Base-by-base conservation (phyloP, 2,888 invertebrate species). In the Pterostichus niger region DNA sequence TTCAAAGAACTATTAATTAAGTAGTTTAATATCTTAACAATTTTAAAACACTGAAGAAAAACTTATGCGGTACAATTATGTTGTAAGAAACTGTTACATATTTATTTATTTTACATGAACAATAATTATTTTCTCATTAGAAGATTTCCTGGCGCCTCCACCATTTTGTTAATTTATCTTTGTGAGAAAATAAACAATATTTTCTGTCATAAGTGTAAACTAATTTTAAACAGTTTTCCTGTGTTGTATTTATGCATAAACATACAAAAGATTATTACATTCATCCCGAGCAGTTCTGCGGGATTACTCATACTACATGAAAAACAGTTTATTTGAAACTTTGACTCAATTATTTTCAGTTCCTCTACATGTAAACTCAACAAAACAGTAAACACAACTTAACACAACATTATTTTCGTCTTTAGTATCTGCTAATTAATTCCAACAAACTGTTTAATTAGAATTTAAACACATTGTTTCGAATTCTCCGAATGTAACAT, bases 401-500 rank as follows among this genome's bases (percentile, higher is more conserved):
- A 59, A 31, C 59, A 59, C 59, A 59, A 59, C 59, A 59, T 59
- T 59, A 59, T 59, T 59, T 59, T 59, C 59, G 59, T 59, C 59
- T 59, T 59, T 59, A 59, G 59, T 59, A 59, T 59, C 59, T 59
- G 59, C 31, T 59, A 59, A 59, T 59, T 59, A 59, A 59, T 59
- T 17, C 59, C 31, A 59, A 11, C 59, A 59, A 59, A 49, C 59
- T 59, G 59, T 59, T 59, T 59, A 59, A 59, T 59, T 59, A 59
- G 59, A 59, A 59, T 59, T 31, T 59, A 59, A 59, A 59, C n/a
- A 31, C 59, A 59, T 59, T 59, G 59, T 59, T 59, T 10, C 7
- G 11, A 56, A 13, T 56, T 17, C n/a, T 13, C 49, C 6, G 9
- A 24, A 59, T 49, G 59, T 11, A 59, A 59, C n/a, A 59, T 59